A percentile compares a stretch with the other conserved stretches of the same genome.
Conservation (phyloP, 2,888 invertebrate species). For the Drosophila acutilabella region DNA sequence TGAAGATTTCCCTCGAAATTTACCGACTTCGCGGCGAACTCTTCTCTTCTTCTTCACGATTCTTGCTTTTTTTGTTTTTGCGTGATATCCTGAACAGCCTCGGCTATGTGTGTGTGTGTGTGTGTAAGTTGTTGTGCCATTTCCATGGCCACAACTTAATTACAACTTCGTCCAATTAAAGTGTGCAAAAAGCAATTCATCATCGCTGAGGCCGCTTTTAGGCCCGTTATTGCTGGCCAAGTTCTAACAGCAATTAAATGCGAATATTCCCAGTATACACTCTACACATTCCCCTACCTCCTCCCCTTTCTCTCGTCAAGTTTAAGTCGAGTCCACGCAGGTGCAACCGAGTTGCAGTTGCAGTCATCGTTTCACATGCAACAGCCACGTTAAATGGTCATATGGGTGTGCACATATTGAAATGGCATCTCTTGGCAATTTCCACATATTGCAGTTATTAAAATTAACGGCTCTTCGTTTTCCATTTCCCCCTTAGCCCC, state of each 20-base stretch:
- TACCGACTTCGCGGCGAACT: conserved; percentile 46
- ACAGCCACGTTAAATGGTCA: conserved; percentile 74
- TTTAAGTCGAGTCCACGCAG: conserved; percentile 55
- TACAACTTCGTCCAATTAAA: conserved; percentile 83
- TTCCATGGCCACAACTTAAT: conserved; percentile 81
- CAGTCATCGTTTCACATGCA: conserved; percentile 77
- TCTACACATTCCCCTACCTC: background rate
- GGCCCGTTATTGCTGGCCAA: conserved; percentile 66
- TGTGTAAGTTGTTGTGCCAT: conserved; percentile 7
- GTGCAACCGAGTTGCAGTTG: conserved; percentile 63
- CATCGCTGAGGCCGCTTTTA: conserved; percentile 52
- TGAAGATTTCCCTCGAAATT: conserved; percentile 81
- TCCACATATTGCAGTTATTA: conserved; percentile 48
- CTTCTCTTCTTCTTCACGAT: background rate
- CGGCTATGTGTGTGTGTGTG: background rate
- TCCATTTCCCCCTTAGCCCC: no score
- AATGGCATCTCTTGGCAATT: conserved; percentile 57
- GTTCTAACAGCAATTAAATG: conserved; percentile 72
- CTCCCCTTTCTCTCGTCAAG: background rate
- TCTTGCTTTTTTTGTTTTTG: background rate
- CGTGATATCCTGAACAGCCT: conserved; percentile 17
- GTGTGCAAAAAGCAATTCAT: conserved; percentile 83
- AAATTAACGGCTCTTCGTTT: conserved; percentile 50
- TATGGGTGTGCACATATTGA: conserved; percentile 54
- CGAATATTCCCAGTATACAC: conserved; percentile 19